Evolutionary conservation across 2,888 invertebrate genomes (phyloP), one percentile per base, ranked within the genome.

Genomic region (Megaustenia siamemsis): DNA sequence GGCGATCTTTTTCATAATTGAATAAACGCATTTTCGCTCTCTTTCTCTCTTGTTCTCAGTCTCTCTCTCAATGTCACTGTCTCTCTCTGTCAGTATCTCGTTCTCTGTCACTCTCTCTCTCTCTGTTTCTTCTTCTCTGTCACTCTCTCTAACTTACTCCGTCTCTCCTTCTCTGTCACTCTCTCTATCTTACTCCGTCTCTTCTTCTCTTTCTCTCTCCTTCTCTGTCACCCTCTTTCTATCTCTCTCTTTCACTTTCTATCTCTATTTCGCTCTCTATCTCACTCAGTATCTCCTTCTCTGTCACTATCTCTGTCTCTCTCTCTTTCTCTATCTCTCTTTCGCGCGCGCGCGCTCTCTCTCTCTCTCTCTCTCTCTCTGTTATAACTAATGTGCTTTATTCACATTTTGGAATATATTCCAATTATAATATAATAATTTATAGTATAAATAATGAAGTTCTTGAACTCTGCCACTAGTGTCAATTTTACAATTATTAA

Each of bases 291-390:
- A n/a, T n/a, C n/a, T n/a, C n/a, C n/a, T n/a, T n/a, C n/a, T n/a
- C n/a, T n/a, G n/a, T n/a, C n/a, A n/a, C n/a, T n/a, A n/a, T n/a
- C n/a, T n/a, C n/a, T n/a, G n/a, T n/a, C n/a, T n/a, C n/a, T n/a
- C n/a, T n/a, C n/a, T n/a, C n/a, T n/a, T n/a, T n/a, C n/a, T n/a
- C n/a, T n/a, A n/a, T n/a, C n/a, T n/a, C n/a, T n/a, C n/a, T n/a
- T n/a, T n/a, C n/a, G n/a, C n/a, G n/a, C n/a, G n/a, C n/a, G n/a
- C n/a, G n/a, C n/a, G n/a, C n/a, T n/a, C n/a, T n/a, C n/a, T n/a
- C n/a, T n/a, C n/a, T n/a, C n/a, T n/a, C n/a, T n/a, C n/a, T 76
- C 66, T 49, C 56, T 76, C 77, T 66, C 32, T 38, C 66, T 49
- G 49, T 68, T 40, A 18, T 43, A 66, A n/a, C 38, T 43, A n/a